Evolutionary conservation across 2,113 vertebrate species (phyloP), one percentile per base, ranked within the genome.

Genomic region (Vulpes lagopus): DNA sequence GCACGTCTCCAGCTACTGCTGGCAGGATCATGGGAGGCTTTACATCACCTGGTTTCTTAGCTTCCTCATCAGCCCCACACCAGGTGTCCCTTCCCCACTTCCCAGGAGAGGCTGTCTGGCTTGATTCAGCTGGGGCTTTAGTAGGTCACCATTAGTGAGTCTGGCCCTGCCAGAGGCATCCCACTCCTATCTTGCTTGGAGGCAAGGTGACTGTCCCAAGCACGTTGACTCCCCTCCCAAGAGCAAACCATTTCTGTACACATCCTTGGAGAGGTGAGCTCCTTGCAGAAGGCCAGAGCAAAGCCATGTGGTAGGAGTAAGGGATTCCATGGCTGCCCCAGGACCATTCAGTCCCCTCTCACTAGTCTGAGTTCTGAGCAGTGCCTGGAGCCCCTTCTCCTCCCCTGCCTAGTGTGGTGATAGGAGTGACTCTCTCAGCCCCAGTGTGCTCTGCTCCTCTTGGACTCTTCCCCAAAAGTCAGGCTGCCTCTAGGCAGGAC

Each of bases 211-310:
- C 35, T 32, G 22, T 38, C 86, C 73, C 55, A 59, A 57, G 73
- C 76, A 90, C 32, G 11, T 65, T 91, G 53, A 65, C 89, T 92
- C 74, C 10, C 74, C 82, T 95, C 57, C 85, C n/a, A 57, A 82
- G 62, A 89, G 57, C 73, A 94, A 55, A 69, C n/a, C 51, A 6
- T 82, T 64, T 85, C 84, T 67, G 22, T 82, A 38, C 30, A 20
- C 7, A 11, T 57, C 84, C 8, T 51, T 35, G 51, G 35, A 80
- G 55, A 80, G 49, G 17, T 32, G 55, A 60, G 81, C 59, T 71
- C 14, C 57, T 71, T 55, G 15, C 49, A 76, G 76, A 86, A 30
- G 62, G 20, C 79, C 90, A 69, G 38, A 80, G 69, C n/a, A n/a
- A 51, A n/a, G 74, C 91, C 1, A 0, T 79, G 71, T 73, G 16